Conservation (phyloP, 2,888 invertebrate species). For the Epinotia demarniana region DNA sequence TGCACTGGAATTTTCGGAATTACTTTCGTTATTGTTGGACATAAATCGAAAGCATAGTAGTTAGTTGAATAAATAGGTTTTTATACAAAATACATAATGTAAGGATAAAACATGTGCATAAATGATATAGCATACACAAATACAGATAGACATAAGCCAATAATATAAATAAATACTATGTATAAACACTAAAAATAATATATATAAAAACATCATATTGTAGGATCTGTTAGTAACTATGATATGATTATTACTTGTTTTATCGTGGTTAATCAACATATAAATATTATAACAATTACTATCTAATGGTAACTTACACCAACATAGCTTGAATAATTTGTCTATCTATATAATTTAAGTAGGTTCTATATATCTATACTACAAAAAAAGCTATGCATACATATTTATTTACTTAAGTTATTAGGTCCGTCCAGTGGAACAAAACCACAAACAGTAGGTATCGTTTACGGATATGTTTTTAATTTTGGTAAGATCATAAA, state of each 20-base stretch:
- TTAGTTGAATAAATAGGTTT: slow-evolving; percentile 23
- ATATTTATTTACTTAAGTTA: neutral
- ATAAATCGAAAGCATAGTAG: slow-evolving; percentile 31
- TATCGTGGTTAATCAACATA: slow-evolving; percentile 20
- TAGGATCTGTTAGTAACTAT: slow-evolving; percentile 29
- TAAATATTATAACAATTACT: slow-evolving; percentile 20
- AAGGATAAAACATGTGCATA: neutral
- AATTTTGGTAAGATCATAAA: neutral
- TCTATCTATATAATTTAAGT: slow-evolving; percentile 15
- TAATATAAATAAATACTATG: slow-evolving; percentile 27
- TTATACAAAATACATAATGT: neutral
- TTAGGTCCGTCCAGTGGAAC: neutral
- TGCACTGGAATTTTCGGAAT: slow-evolving; percentile 38
- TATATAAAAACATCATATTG: slow-evolving; percentile 22
- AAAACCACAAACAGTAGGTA: neutral
- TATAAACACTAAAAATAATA: slow-evolving; percentile 6
- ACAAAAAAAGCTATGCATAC: neutral
- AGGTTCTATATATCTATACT: neutral
- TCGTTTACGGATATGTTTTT: neutral
- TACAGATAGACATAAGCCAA: slow-evolving; percentile 13
- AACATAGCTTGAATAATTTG: slow-evolving; percentile 7
- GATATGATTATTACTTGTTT: slow-evolving; percentile 43
- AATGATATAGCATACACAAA: neutral
- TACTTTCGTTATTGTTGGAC: slow-evolving; percentile 38
- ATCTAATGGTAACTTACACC: slow-evolving; percentile 34